These are phyloP conservation scores for Gulo gulo DNA, from an alignment of 2,113 vertebrate species.

Conservation along the genomic window DNA sequence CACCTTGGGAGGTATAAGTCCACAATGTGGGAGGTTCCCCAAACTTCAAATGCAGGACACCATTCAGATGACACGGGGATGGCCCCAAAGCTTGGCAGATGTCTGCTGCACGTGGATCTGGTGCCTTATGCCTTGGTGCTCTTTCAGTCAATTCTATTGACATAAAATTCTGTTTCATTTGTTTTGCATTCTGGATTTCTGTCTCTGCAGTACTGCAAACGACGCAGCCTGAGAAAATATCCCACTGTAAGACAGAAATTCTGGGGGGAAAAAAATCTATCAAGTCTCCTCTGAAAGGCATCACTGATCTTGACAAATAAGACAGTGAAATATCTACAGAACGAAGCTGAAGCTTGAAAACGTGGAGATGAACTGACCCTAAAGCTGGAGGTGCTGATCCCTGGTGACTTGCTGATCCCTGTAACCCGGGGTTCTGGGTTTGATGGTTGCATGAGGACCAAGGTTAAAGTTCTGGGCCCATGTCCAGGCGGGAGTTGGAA, in stretches of 20 bases:
- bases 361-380: neutral
- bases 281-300: neutral
- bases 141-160: neutral
- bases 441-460: neutral
- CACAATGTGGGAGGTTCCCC: neutral
- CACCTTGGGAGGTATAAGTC: neutral
- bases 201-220: neutral
- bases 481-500: neutral
- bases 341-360: neutral
- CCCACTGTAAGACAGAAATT: neutral
- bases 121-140: accelerated
- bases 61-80: neutral
- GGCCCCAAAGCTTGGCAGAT: neutral
- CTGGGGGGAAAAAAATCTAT: neutral
- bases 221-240: neutral
- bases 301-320: neutral
- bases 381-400: neutral
- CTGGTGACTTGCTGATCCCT: neutral
- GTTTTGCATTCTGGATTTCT: neutral
- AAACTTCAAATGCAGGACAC: neutral
- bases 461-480: neutral
- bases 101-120: accelerated
- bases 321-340: neutral
- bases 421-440: neutral
- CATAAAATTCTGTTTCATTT: neutral